Evolutionary conservation across 2,797 vertebrate species (phyloP), one percentile per base, ranked within the genome.

Genomic region (Pampus argenteus): DNA sequence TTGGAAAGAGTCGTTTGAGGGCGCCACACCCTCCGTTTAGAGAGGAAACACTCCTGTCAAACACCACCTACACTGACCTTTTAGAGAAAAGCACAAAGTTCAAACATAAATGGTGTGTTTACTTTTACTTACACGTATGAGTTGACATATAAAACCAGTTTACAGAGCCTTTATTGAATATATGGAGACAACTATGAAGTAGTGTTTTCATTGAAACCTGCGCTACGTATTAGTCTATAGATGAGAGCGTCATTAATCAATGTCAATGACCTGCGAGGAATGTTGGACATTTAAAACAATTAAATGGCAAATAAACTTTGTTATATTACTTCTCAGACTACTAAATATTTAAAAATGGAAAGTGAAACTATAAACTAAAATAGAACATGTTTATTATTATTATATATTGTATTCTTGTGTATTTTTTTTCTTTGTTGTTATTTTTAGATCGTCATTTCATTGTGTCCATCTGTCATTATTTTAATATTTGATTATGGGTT

Each of bases 1-100:
- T 87, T 88, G 86, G 78, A 48, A 56, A 76, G 76, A 85, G 74
- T 67, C 86, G 71, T 75, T 58, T 68, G 83, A 78, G 83, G 86
- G 76, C 83, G 91, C 91, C 89, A 88, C 90, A 71, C 89, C 87
- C 86, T 70, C 82, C 56, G 28, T 11, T 44, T 5, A 38, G 9
- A 85, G 58, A 81, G 80, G 78, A 83, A 63, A 70, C 4, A 56
- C 25, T 40, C 17, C 58, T 72, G 56, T 66, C 74, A 60, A 44
- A 14, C 15, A 17, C 14, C 49, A 42, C 14, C 17, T 20, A 10
- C 4, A 6, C 13, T 9, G 36, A 20, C 45, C 8, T 54, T 58
- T 29, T 0, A 11, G 3, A 50, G 20, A 14, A n/a, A 22, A 15
- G 8, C 34, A 34, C 13, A 57, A n/a, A n/a, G 2, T 2, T 4